phyloP scores from a whole-genome alignment of 2,888 invertebrate species.

The Ornithoptera priamus region DNA sequence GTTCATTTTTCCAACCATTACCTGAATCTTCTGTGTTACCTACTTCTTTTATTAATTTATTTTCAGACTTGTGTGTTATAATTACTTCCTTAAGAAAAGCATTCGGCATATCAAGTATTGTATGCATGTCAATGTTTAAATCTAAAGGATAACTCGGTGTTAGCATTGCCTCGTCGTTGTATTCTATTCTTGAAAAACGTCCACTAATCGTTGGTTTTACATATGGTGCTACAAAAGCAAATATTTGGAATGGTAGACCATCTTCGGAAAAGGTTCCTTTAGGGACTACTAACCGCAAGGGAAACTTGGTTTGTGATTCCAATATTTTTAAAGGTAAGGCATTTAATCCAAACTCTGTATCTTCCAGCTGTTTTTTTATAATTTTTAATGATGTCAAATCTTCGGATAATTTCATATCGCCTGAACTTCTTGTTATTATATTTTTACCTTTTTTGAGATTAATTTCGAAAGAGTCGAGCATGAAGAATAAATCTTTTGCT shows the following conservation, averaged over 20 bases:
- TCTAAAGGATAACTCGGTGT: conserved; percentile 88
- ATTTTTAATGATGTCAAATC: conserved; percentile 81
- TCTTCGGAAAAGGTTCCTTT: conserved; percentile 83
- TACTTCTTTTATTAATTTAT: conserved; percentile 15
- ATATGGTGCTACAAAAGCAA: conserved; percentile 81
- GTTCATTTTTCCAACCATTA: conserved; percentile 32
- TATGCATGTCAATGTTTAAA: conserved; percentile 77
- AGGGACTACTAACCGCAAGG: conserved; percentile 84
- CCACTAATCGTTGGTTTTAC: conserved; percentile 52
- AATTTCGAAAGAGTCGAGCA: conserved; percentile 81
- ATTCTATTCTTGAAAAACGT: conserved; percentile 59
- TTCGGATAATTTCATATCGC: conserved; percentile 81
- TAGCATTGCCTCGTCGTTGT: conserved; percentile 57
- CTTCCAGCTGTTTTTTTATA: conserved; percentile 81
- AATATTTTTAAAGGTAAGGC: conserved; percentile 70
- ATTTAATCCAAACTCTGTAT: conserved; percentile 77
- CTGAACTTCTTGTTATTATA: conserved; percentile 81
- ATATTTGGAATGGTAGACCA: conserved; percentile 83
- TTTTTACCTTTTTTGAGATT: conserved; percentile 83
- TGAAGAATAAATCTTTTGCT: conserved; percentile 79
- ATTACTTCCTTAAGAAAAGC: conserved; percentile 58
- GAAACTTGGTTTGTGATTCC: conserved; percentile 81
- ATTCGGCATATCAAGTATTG: conserved; percentile 62
- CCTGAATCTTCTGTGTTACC: conserved; percentile 33
- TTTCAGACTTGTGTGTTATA: conserved; percentile 53